Conservation (phyloP, 1,140 invertebrate genomes). For the Cardiocondyla obscurior region DNA sequence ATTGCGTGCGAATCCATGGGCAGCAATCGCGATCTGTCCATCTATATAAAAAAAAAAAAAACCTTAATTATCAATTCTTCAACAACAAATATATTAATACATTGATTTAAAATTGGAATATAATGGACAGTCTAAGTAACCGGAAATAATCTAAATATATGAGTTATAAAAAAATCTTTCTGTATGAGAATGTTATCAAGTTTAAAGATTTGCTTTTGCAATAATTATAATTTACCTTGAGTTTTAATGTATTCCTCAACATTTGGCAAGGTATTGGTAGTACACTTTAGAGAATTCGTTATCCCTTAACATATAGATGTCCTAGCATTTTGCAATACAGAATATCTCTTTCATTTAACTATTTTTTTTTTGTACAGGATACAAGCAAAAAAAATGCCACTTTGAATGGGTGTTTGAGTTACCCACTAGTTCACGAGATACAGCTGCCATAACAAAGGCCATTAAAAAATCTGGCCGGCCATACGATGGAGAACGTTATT, state of each 20-base stretch:
- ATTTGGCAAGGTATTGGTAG: not conserved
- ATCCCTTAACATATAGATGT: not conserved
- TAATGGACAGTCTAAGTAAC: not conserved
- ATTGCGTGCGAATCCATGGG: constrained; percentile 75
- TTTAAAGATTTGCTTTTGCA: not conserved
- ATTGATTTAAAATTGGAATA: not conserved
- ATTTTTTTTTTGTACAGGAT: not conserved
- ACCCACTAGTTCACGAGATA: not conserved
- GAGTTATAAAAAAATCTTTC: not conserved
- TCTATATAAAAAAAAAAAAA: constrained; percentile 60
- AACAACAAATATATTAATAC: not conserved
- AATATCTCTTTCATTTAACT: not conserved
- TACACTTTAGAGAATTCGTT: not conserved
- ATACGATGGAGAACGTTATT: not conserved
- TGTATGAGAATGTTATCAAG: not conserved
- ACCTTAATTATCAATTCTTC: constrained; percentile 1
- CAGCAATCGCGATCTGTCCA: constrained; percentile 75
- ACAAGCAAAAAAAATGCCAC: not conserved
- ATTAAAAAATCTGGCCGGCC: not conserved
- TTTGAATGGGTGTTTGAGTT: not conserved
- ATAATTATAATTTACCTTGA: not conserved
- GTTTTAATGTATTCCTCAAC: not conserved
- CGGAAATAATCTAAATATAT: not conserved
- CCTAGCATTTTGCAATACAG: not conserved
- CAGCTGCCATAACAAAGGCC: not conserved